Conservation (phyloP, 2,888 invertebrate species). For the Scrobipalpa costella region DNA sequence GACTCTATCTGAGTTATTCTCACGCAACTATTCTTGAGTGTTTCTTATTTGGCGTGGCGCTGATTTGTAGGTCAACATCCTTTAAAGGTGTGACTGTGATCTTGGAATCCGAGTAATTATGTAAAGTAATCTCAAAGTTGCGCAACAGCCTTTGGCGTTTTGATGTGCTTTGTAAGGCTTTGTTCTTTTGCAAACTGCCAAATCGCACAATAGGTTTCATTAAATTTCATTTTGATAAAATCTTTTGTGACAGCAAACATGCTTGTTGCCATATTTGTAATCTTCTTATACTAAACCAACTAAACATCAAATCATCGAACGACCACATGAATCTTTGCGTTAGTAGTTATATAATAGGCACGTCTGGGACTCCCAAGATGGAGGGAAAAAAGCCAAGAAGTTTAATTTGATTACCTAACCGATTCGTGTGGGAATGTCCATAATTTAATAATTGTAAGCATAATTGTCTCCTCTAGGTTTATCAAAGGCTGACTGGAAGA, state of each 20-base stretch:
- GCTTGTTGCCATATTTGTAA: too few species aligned
- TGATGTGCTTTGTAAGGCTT: not conserved
- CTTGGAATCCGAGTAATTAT: not conserved
- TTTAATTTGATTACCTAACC: too few species aligned
- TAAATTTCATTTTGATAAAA: not conserved
- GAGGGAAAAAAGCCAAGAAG: too few species aligned
- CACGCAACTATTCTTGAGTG: not conserved
- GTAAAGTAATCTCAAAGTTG: not conserved
- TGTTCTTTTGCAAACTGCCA: not conserved
- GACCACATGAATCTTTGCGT: too few species aligned
- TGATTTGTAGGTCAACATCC: conserved; percentile 13
- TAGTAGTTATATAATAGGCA: too few species aligned
- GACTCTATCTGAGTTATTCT: conserved; percentile 3
- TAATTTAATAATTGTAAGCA: too few species aligned
- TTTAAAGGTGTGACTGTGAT: conserved; percentile 11
- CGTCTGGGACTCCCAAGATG: too few species aligned
- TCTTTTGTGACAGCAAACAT: not conserved
- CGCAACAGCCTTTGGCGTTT: not conserved
- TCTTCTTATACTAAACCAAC: too few species aligned
- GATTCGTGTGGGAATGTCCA: too few species aligned
- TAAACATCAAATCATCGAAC: too few species aligned
- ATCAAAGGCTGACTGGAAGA: too few species aligned
- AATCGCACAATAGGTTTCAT: not conserved
- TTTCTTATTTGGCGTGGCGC: not conserved
- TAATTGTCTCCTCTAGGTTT: too few species aligned